Percentiles rank a stretch among this genome's conserved stretches.
These are phyloP conservation scores for Enteromius unitaeniatus DNA, from an alignment of 2,797 vertebrate species.

Conservation along the genomic window DNA sequence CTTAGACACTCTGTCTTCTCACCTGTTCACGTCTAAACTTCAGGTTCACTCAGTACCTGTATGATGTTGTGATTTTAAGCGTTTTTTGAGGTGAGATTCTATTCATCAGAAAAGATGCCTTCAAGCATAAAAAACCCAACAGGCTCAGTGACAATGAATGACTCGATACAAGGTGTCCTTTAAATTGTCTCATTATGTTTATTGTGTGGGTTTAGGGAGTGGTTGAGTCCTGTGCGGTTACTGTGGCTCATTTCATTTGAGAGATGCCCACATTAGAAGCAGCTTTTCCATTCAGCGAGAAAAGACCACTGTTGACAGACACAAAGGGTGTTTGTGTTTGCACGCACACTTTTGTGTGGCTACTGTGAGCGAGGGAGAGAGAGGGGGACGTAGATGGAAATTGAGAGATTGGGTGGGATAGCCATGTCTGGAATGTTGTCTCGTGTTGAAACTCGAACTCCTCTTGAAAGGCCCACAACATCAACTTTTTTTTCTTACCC, in stretches of 20 bases:
- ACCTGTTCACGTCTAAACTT: neutral
- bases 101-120: neutral
- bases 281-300: slow-evolving; percentile 47
- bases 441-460: slow-evolving; percentile 80
- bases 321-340: slow-evolving; percentile 61
- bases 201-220: slow-evolving; percentile 44
- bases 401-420: slow-evolving; percentile 73
- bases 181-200: slow-evolving; percentile 33
- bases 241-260: slow-evolving; percentile 53
- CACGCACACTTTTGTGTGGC: slow-evolving; percentile 40
- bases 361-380: slow-evolving; percentile 34
- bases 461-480: slow-evolving; percentile 68
- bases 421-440: slow-evolving; percentile 80
- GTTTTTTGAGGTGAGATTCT: neutral
- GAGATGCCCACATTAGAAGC: slow-evolving; percentile 57
- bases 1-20: neutral
- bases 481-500: slow-evolving; percentile 61
- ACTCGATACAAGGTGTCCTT: slow-evolving; percentile 34
- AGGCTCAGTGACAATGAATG: slow-evolving; percentile 31
- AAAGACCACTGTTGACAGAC: slow-evolving; percentile 61
- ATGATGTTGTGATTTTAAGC: neutral
- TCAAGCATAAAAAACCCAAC: slow-evolving; percentile 17
- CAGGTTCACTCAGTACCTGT: neutral
- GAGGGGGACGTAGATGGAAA: slow-evolving; percentile 41
- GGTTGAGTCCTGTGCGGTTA: slow-evolving; percentile 44